phyloP scores from a whole-genome alignment of 2,888 invertebrate species.

The Agrotis clavis region DNA sequence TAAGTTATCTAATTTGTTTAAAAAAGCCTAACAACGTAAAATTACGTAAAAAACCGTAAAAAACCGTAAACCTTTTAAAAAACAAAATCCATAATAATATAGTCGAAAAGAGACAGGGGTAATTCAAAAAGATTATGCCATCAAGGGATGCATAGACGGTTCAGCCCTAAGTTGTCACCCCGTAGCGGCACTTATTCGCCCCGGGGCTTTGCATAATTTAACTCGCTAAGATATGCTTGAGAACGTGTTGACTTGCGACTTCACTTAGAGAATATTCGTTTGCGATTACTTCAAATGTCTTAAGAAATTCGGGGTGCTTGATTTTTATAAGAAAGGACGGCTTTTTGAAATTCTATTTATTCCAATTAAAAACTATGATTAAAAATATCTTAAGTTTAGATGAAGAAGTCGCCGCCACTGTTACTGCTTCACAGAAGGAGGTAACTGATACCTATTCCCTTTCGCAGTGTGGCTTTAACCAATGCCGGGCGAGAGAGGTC shows the following conservation, averaged over 20 bases:
- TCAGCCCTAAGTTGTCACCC: conserved; percentile 69
- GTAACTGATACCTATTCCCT: no score
- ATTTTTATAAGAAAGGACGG: no score
- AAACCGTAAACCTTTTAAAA: conserved; percentile 53
- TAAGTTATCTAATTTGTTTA: no score
- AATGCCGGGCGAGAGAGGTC: no score
- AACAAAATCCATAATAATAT: conserved; percentile 31
- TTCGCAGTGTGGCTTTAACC: no score
- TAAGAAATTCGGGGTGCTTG: background rate
- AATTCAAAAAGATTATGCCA: conserved; percentile 50
- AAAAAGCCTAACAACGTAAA: background rate
- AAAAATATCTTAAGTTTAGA: no score
- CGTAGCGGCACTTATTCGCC: conserved; percentile 68
- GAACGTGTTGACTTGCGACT: conserved; percentile 55
- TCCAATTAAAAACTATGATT: no score
- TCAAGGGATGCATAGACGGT: conserved; percentile 60
- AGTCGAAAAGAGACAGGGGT: conserved; percentile 21
- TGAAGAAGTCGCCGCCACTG: no score
- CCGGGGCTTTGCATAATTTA: conserved; percentile 73
- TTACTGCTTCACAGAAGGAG: no score
- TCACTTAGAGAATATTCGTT: conserved; percentile 14
- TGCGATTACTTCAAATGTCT: conserved; percentile 26
- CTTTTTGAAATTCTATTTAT: no score
- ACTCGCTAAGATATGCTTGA: conserved; percentile 52
- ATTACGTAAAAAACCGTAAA: conserved; percentile 13